Evolutionary conservation across 2,888 invertebrate genomes (phyloP), one percentile per base, ranked within the genome.

Genomic region (Agonum fuliginosum): DNA sequence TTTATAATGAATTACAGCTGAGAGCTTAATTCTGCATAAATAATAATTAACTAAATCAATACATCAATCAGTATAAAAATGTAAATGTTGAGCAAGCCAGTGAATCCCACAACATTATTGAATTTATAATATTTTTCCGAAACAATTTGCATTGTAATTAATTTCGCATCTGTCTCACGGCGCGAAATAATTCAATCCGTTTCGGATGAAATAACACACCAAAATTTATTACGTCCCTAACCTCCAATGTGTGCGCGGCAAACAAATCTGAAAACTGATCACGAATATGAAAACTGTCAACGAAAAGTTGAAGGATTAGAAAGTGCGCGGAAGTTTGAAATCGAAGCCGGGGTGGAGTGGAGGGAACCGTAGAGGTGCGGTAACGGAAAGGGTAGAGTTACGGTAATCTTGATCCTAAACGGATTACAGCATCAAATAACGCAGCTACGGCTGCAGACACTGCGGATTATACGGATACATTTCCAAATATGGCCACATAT

Each of bases 341-440:
- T n/a, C 30, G 1, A 30, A 12, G 41, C 41, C 14, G 14, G 17
- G 12, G 14, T 46, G 6, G 6, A 17, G 46, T 8, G 1, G 17
- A 46, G 6, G 46, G 12, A 17, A 17, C 17, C 46, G 17, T n/a
- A 37, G n/a, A 12, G 46, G 12, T 46, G 17, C 46, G 46, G 46
- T 46, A 17, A 46, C 17, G 17, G 46, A 46, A 46, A 2, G 46
- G 6, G 17, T 46, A 46, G 17, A 46, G 46, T 46, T 46, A 46
- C 46, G 46, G 46, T 46, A 46, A 46, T 46, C 46, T 46, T 46
- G 46, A 46, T 46, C 46, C 46, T 46, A 46, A 46, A 20, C 46
- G 46, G 46, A 46, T 46, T 46, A 46, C 17, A 17, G 46, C 17
- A 17, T 46, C 46, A 46, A 46, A 46, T 46, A 46, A 46, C 46